Conservation (phyloP, 2,797 vertebrate genomes). For the Pseudochirops cupreus region DNA sequence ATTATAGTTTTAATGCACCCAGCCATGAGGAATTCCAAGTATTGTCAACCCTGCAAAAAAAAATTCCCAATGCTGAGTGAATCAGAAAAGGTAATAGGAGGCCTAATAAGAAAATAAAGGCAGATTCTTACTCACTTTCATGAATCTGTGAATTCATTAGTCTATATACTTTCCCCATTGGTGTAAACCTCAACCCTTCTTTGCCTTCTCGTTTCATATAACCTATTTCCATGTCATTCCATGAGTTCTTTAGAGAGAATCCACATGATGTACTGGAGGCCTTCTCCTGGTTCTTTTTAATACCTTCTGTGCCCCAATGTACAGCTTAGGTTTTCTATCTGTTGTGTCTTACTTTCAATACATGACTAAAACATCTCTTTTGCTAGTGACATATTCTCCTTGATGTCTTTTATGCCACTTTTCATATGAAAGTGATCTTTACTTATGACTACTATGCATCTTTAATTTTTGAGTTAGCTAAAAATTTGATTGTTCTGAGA, state of each 20-base stretch:
- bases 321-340: neutral
- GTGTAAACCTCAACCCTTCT: neutral
- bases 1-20: neutral
- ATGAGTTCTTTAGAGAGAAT: neutral
- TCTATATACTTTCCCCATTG: neutral
- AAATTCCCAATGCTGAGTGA: neutral
- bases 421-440: neutral
- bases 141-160: neutral
- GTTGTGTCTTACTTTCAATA: neutral
- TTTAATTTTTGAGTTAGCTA: neutral
- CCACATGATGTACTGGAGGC: neutral
- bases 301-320: neutral
- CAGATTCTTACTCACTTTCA: neutral
- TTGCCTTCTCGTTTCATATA: neutral
- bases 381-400: neutral
- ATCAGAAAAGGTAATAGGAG: neutral
- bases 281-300: neutral
- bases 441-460: neutral
- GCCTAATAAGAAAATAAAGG: neutral
- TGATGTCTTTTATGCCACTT: neutral
- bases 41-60: neutral
- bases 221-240: neutral
- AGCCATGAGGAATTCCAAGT: neutral
- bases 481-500: neutral
- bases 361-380: neutral